Conservation (phyloP, 2,888 invertebrate genomes). For the Microctonus aethiopoides region DNA sequence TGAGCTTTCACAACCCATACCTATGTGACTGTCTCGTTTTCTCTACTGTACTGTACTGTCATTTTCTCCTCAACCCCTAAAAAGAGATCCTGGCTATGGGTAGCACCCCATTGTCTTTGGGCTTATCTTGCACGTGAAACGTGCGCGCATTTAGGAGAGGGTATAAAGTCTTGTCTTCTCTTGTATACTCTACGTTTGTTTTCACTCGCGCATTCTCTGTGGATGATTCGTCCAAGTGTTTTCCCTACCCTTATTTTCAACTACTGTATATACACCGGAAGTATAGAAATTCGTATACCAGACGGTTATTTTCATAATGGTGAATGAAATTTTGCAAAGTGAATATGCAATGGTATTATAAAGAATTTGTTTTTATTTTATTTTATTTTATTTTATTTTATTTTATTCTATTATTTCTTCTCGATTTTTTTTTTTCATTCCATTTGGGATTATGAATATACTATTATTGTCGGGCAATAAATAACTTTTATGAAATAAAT, state of each 20-base stretch:
- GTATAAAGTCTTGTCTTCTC: constrained; percentile 4
- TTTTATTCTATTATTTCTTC: background rate
- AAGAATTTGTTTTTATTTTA: background rate
- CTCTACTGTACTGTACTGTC: constrained; percentile 43
- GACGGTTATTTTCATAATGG: background rate
- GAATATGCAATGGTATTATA: background rate
- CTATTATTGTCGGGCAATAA: background rate
- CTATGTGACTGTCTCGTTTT: no score
- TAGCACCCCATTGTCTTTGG: constrained; percentile 58
- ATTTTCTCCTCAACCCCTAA: constrained; percentile 45
- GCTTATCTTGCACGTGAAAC: constrained; percentile 44
- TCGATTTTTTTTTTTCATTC: background rate
- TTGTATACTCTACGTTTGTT: background rate
- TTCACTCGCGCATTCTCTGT: background rate
- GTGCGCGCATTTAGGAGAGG: constrained; percentile 13
- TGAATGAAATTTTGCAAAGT: background rate
- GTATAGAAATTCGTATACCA: constrained; percentile 4
- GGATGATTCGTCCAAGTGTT: background rate
- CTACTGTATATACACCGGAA: background rate
- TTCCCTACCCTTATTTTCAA: background rate
- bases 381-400: background rate
- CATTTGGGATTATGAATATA: no score
- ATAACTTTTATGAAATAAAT: background rate
- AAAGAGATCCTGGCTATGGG: constrained; percentile 21
- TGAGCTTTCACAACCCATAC: constrained; percentile 37